phyloP scores from a whole-genome alignment of 1,140 invertebrate genomes.

The Neodiprion pinetum region DNA sequence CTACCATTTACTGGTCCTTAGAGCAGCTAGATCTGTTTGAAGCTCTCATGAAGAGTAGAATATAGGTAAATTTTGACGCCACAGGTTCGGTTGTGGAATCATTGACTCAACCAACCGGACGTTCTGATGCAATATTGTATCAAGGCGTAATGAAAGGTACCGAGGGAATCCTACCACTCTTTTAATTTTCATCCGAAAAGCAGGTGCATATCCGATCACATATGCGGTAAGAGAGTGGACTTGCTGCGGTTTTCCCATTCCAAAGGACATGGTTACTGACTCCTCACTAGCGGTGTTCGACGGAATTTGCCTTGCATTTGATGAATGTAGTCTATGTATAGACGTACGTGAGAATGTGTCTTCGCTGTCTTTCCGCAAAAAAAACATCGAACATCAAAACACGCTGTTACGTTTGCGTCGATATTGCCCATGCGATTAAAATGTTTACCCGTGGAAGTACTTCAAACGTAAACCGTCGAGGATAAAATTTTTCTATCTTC shows the following conservation, averaged over 20 bases:
- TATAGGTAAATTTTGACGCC: slow-evolving; percentile 22
- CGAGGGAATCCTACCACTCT: slow-evolving; percentile 21
- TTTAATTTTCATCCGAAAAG: slow-evolving; percentile 23
- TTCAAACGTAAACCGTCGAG: background rate
- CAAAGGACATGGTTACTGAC: slow-evolving; percentile 23
- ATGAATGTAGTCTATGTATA: slow-evolving; percentile 1
- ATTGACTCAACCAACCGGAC: slow-evolving; percentile 18
- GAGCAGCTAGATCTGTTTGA: slow-evolving; percentile 18
- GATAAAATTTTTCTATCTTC: slow-evolving; percentile 16
- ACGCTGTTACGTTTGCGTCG: slow-evolving; percentile 9
- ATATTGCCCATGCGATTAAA: slow-evolving; percentile 21
- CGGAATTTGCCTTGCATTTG: slow-evolving; percentile 22
- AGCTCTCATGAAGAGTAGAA: slow-evolving; percentile 9
- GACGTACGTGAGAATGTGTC: background rate
- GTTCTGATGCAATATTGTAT: slow-evolving; percentile 17
- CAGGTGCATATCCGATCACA: slow-evolving; percentile 25
- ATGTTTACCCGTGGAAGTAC: slow-evolving; percentile 6
- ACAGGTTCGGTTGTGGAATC: slow-evolving; percentile 21
- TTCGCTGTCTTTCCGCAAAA: background rate
- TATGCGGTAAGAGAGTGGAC: slow-evolving; percentile 26
- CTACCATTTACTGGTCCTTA: slow-evolving; percentile 25
- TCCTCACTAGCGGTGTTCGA: slow-evolving; percentile 23
- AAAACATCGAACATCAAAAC: background rate
- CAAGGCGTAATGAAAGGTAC: slow-evolving; percentile 18
- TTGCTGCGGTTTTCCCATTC: slow-evolving; percentile 15